These are phyloP conservation scores for Leptonema lineaticorne DNA, from an alignment of 1,140 invertebrate genomes.

Conservation along the genomic window DNA sequence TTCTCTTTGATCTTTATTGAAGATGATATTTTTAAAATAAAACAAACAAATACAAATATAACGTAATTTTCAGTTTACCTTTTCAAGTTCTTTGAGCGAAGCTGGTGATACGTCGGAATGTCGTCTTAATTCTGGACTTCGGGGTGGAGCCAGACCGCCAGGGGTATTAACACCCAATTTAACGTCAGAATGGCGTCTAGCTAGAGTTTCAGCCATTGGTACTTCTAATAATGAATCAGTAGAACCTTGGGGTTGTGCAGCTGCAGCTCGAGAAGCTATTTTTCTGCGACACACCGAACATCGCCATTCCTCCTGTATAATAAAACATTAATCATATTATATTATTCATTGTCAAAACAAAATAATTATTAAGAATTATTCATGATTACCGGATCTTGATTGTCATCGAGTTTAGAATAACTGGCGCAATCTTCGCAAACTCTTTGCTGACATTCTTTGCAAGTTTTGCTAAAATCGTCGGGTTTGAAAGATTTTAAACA, in stretches of 20 bases:
- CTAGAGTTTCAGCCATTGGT: conserved; percentile 71
- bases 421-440: conserved; percentile 91
- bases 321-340: too few relatives aligned
- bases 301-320: conserved; percentile 68
- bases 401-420: conserved; percentile 79
- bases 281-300: conserved; percentile 80
- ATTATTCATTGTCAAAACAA: too few relatives aligned
- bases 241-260: conserved; percentile 69
- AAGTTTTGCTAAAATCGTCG: conserved; percentile 79
- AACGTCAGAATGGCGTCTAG: conserved; percentile 76
- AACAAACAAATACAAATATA: too few relatives aligned
- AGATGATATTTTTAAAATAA: too few relatives aligned
- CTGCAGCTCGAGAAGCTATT: conserved; percentile 68
- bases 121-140: conserved; percentile 73
- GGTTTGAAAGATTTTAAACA: conserved; percentile 85
- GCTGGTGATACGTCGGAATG: conserved; percentile 84
- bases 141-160: conserved; percentile 68
- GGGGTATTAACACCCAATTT: conserved; percentile 63
- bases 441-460: conserved; percentile 82
- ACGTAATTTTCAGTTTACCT: too few relatives aligned
- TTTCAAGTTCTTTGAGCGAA: conserved; percentile 79
- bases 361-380: not conserved
- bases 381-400: conserved; percentile 70
- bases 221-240: conserved; percentile 78
- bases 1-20: too few relatives aligned